Conservation (phyloP, 2,888 invertebrate genomes). For the Nematopogon swammerdamellus region DNA sequence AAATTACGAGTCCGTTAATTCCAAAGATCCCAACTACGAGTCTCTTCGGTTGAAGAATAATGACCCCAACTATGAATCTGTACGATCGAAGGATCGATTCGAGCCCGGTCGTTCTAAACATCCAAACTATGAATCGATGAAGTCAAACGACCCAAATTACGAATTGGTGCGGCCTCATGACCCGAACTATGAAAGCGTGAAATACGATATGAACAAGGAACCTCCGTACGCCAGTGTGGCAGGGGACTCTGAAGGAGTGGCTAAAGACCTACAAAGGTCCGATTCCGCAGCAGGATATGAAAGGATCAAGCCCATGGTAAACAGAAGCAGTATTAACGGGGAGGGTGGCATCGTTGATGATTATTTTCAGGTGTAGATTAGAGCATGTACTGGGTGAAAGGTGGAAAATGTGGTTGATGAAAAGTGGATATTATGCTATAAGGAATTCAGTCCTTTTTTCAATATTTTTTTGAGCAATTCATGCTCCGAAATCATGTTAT, state of each 20-base stretch:
- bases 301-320: constrained; percentile 33
- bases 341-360: constrained; percentile 35
- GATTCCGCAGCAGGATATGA: constrained; percentile 44
- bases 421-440: too few species aligned
- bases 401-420: too few species aligned
- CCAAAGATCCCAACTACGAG: constrained; percentile 66
- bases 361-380: constrained; percentile 48
- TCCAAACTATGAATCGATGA: constrained; percentile 71
- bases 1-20: constrained; percentile 68
- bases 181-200: constrained; percentile 81
- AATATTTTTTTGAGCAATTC: too few species aligned
- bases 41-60: constrained; percentile 48
- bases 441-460: too few species aligned
- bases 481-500: too few species aligned
- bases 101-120: neutral
- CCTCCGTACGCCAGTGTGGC: constrained; percentile 67
- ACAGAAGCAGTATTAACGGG: constrained; percentile 40
- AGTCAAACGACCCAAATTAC: constrained; percentile 48
- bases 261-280: constrained; percentile 28
- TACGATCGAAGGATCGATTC: constrained; percentile 37
- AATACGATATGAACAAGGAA: constrained; percentile 62
- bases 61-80: constrained; percentile 61
- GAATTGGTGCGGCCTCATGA: constrained; percentile 61
- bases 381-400: neutral
- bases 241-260: constrained; percentile 23